Conservation (phyloP, 2,888 invertebrate genomes). For the Drosophila macrospina region DNA sequence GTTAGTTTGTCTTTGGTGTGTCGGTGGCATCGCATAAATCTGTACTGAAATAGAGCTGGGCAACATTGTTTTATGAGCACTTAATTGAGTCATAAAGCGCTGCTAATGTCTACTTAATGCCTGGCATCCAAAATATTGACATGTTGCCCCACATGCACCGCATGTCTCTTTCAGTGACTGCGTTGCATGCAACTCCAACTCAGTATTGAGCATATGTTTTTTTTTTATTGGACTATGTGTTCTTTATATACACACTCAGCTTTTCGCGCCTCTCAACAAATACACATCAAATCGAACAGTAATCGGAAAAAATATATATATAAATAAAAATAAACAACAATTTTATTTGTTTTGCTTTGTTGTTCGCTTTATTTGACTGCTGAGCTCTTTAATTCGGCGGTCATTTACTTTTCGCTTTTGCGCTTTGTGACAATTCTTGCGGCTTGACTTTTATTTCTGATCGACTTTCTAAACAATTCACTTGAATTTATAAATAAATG, state of each 20-base stretch:
- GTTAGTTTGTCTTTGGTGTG: neutral
- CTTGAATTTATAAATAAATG: conserved; percentile 40
- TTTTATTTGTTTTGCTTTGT: conserved; percentile 28
- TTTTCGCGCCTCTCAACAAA: conserved; percentile 49
- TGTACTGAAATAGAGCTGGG: conserved; percentile 21
- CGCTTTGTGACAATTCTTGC: conserved; percentile 54
- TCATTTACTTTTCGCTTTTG: conserved; percentile 66
- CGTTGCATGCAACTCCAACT: conserved; percentile 16
- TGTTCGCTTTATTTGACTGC: conserved; percentile 19
- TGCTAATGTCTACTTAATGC: conserved; percentile 62
- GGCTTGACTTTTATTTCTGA: conserved; percentile 53
- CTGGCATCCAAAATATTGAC: conserved; percentile 41
- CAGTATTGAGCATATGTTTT: neutral
- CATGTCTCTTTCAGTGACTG: neutral
- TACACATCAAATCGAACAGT: conserved; percentile 36
- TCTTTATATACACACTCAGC: conserved; percentile 26
- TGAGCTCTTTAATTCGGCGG: conserved; percentile 42
- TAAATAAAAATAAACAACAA: conserved; percentile 20
- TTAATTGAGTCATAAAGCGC: conserved; percentile 69
- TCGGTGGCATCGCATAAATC: conserved; percentile 35
- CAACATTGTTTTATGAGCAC: conserved; percentile 60
- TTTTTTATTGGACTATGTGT: conserved; percentile 28
- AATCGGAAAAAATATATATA: conserved; percentile 20
- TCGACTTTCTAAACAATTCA: conserved; percentile 67
- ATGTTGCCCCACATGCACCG: conserved; percentile 35